These are phyloP conservation scores for Danio kyathit DNA, from an alignment of 2,797 vertebrate species.

Conservation along the genomic window DNA sequence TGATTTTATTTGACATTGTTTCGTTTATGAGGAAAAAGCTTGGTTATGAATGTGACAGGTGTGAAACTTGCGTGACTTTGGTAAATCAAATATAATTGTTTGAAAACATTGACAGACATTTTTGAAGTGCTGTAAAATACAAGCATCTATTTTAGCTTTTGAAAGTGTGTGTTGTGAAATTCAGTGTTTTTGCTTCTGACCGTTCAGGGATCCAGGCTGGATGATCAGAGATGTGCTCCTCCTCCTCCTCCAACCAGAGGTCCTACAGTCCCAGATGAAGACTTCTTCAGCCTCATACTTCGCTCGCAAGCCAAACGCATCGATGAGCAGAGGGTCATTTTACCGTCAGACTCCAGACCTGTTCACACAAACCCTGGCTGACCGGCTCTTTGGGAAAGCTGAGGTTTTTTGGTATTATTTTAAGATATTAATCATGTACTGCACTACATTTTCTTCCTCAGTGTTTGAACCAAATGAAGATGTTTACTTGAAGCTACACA, in stretches of 20 bases:
- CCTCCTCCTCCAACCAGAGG: conserved; percentile 84
- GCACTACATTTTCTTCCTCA: no score
- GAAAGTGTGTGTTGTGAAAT: not conserved
- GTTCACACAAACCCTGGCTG: conserved; percentile 76
- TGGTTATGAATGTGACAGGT: no score
- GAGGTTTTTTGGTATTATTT: no score
- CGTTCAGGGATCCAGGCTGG: conserved; percentile 89
- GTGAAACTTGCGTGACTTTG: no score
- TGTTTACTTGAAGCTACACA: no score
- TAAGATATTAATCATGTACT: no score
- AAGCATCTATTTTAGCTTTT: not conserved
- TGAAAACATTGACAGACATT: no score
- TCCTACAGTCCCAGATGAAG: conserved; percentile 92
- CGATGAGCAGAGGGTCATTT: conserved; percentile 92
- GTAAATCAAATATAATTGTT: no score
- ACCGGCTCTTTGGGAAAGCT: conserved; percentile 34
- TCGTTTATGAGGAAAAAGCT: no score
- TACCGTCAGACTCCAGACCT: conserved; percentile 75
- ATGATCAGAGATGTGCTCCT: conserved; percentile 93
- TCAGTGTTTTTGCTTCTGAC: conserved; percentile 14
- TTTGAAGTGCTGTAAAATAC: no score
- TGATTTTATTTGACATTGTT: no score
- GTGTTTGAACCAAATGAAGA: no score
- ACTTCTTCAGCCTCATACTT: conserved; percentile 95
- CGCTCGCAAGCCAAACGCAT: conserved; percentile 94